These are phyloP conservation scores for Oreonectes daqikongensis DNA, from an alignment of 2,797 vertebrate genomes.

Conservation along the genomic window DNA sequence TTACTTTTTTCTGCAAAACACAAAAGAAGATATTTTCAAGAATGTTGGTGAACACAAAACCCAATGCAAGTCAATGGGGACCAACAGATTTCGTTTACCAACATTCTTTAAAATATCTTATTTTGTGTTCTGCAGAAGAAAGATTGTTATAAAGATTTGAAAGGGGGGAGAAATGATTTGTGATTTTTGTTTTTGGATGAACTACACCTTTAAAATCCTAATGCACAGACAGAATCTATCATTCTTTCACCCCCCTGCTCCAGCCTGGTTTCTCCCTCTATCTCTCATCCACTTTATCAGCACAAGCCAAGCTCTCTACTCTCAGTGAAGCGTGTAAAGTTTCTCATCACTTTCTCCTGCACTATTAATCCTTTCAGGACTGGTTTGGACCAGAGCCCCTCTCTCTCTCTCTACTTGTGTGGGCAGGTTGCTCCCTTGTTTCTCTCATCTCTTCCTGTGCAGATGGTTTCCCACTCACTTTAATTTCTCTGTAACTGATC, in stretches of 20 bases:
- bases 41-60: too few species aligned
- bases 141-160: too few species aligned
- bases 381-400: slow-evolving; percentile 43
- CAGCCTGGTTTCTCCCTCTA: neutral
- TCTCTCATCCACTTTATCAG: slow-evolving; percentile 25
- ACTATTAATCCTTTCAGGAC: slow-evolving; percentile 52
- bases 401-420: slow-evolving; percentile 19
- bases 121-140: too few species aligned
- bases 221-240: slow-evolving; percentile 16
- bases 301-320: slow-evolving; percentile 5
- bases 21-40: too few species aligned
- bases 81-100: too few species aligned
- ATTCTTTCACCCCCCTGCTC: neutral
- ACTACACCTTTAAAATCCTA: too few species aligned
- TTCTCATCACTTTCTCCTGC: slow-evolving; percentile 12
- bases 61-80: too few species aligned
- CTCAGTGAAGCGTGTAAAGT: slow-evolving; percentile 29
- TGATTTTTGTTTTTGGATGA: too few species aligned
- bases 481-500: slow-evolving; percentile 21
- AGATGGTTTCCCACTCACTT: slow-evolving; percentile 45
- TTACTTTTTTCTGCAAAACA: too few species aligned
- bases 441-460: slow-evolving; percentile 46
- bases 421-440: slow-evolving; percentile 34
- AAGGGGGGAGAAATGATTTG: too few species aligned
- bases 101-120: too few species aligned